phyloP scores from a whole-genome alignment of 2,797 vertebrate species.

The Takifugu rubripes region DNA sequence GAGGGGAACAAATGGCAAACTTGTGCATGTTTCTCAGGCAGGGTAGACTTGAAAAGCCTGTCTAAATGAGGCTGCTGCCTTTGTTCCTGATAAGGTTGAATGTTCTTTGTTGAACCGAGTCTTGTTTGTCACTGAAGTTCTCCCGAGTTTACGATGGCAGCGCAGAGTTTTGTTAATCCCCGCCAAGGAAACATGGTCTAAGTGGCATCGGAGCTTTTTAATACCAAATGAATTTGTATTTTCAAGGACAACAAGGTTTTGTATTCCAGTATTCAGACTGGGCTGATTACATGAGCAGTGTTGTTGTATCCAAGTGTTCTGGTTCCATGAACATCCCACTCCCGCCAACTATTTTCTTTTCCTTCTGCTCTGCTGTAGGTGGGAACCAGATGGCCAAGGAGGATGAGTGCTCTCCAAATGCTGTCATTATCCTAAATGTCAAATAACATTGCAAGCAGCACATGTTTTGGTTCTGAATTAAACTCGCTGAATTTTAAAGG shows the following conservation, averaged over 20 bases:
- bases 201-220: background rate
- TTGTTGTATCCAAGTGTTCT: slow-evolving; percentile 15
- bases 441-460: background rate
- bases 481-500: background rate
- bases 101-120: too few relatives aligned
- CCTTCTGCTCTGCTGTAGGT: slow-evolving; percentile 42
- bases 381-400: slow-evolving; percentile 45
- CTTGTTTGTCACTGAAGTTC: too few relatives aligned
- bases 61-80: too few relatives aligned
- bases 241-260: background rate
- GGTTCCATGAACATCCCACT: slow-evolving; percentile 7
- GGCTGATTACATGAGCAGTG: background rate
- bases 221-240: background rate
- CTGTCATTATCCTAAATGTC: slow-evolving; percentile 45
- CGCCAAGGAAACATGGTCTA: too few relatives aligned
- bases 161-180: too few relatives aligned
- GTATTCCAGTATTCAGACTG: background rate
- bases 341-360: slow-evolving; percentile 20
- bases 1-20: background rate
- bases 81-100: too few relatives aligned
- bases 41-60: too few relatives aligned
- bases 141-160: too few relatives aligned
- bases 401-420: slow-evolving; percentile 35
- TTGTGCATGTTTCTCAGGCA: too few relatives aligned
- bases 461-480: background rate